Percentiles rank a stretch among this genome's conserved stretches.
phyloP scores from a whole-genome alignment of 2,888 invertebrate genomes.

The Eupeodes luniger region DNA sequence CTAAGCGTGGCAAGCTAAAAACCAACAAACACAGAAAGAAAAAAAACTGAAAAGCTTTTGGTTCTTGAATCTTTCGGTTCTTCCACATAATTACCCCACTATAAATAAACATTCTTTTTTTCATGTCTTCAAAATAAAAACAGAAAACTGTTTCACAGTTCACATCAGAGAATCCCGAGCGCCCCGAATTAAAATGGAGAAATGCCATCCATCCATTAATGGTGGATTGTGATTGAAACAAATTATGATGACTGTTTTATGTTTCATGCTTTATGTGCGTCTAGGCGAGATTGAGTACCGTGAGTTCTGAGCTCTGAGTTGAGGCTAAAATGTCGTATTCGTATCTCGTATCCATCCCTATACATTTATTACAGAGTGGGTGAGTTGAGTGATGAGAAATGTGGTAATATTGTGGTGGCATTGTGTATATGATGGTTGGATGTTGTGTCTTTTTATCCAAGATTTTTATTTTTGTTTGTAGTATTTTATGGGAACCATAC shows the following conservation, averaged over 20 bases:
- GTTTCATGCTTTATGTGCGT: constrained; percentile 65
- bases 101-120: constrained; percentile 55
- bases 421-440: constrained; percentile 39
- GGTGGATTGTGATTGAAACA: constrained; percentile 72
- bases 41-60: constrained; percentile 21
- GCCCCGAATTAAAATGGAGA: constrained; percentile 48
- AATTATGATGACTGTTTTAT: constrained; percentile 76
- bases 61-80: constrained; percentile 39
- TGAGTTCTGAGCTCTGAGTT: not conserved
- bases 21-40: not conserved
- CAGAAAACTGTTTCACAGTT: constrained; percentile 23
- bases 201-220: constrained; percentile 60
- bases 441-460: constrained; percentile 33
- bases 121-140: not conserved
- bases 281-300: constrained; percentile 39
- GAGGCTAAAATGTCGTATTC: constrained; percentile 1
- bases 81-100: constrained; percentile 69
- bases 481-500: constrained; percentile 53
- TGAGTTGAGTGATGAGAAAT: constrained; percentile 68
- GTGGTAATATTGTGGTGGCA: constrained; percentile 64
- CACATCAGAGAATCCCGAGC: constrained; percentile 29
- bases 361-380: constrained; percentile 23
- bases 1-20: constrained; percentile 52
- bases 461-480: constrained; percentile 6
- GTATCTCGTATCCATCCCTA: not conserved